A percentile compares a stretch with the other conserved stretches of the same genome.
Evolutionary conservation across 2,797 vertebrate species (phyloP).

Genomic region (Acanthiza pusilla): DNA sequence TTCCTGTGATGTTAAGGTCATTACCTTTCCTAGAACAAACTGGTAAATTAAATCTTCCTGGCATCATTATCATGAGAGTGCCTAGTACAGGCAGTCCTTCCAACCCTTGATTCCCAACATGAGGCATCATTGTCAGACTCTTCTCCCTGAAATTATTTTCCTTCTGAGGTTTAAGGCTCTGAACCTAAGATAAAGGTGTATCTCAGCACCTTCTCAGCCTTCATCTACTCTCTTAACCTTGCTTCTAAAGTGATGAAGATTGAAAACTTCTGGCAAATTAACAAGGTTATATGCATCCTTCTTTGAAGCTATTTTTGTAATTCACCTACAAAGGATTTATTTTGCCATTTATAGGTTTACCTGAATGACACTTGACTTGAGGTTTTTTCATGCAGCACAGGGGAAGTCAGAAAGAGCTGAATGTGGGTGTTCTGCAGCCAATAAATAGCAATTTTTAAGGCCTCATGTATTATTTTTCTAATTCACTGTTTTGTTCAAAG

Average conservation of each 20-base stretch:
- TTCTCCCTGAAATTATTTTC: not conserved
- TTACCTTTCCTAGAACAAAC: slow-evolving; percentile 48
- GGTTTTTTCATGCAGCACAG: not conserved
- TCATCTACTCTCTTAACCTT: not conserved
- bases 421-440: not conserved
- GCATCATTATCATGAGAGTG: not conserved
- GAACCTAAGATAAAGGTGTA: not conserved
- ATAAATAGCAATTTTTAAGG: not conserved
- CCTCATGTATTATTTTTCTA: not conserved
- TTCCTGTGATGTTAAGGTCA: not conserved
- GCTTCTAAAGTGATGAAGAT: not conserved
- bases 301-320: not conserved
- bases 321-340: slow-evolving; percentile 12
- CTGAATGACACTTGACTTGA: not conserved
- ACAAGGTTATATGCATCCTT: not conserved
- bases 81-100: not conserved
- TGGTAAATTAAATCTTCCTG: slow-evolving; percentile 29
- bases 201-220: not conserved
- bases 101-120: not conserved
- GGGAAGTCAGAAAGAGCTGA: not conserved
- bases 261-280: slow-evolving; percentile 43
- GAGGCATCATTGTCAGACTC: not conserved
- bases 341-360: not conserved
- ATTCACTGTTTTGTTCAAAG: not conserved
- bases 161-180: not conserved